Conservation (phyloP, 2,797 vertebrate genomes). For the Anolis apletophallus region DNA sequence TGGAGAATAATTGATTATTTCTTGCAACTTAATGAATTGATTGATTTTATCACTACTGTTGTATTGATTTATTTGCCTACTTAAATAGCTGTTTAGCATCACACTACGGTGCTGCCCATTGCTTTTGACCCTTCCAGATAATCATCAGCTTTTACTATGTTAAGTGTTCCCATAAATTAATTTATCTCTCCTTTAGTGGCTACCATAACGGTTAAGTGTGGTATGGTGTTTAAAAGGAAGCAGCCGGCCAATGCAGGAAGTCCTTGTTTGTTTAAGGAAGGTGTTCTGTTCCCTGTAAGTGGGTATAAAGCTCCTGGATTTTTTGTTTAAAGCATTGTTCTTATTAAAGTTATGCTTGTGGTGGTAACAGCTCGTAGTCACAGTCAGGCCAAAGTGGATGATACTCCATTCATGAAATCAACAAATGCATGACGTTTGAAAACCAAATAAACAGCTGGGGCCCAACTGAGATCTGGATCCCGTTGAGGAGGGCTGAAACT, state of each 20-base stretch:
- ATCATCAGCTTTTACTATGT: not conserved
- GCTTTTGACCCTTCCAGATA: not conserved
- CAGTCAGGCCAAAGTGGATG: not conserved
- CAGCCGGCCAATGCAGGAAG: not conserved
- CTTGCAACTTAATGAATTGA: too few relatives aligned
- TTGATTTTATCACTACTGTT: too few relatives aligned
- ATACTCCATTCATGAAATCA: not conserved
- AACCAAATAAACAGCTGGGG: not conserved
- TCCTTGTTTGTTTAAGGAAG: not conserved
- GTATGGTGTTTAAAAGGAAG: not conserved
- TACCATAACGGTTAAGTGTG: not conserved
- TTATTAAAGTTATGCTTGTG: not conserved
- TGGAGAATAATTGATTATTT: too few relatives aligned
- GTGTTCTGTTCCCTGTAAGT: not conserved
- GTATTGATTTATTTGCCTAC: too few relatives aligned
- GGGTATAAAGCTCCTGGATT: not conserved
- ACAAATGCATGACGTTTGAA: not conserved
- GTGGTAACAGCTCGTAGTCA: not conserved
- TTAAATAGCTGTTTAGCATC: too few relatives aligned
- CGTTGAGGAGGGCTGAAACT: not conserved
- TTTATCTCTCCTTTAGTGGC: not conserved
- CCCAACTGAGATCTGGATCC: not conserved
- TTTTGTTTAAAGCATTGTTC: not conserved
- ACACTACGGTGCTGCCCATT: too few relatives aligned
- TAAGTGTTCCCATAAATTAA: not conserved